Percentiles rank a stretch among this genome's conserved stretches.
phyloP scores from a whole-genome alignment of 2,113 vertebrate genomes.

The Anhinga anhinga region DNA sequence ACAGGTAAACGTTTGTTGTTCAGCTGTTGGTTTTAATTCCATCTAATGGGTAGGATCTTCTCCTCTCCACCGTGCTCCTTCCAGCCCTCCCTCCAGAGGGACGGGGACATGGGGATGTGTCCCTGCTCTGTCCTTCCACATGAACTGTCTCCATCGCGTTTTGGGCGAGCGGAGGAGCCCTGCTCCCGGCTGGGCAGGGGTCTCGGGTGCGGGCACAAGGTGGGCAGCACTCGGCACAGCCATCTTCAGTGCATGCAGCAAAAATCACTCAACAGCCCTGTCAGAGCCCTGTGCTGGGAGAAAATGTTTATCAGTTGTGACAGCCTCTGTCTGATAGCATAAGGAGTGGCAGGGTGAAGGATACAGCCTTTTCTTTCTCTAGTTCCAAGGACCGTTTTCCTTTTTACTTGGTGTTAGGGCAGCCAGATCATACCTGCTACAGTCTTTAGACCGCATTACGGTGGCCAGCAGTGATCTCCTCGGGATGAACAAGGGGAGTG shows the following conservation, averaged over 20 bases:
- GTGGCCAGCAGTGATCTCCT: background rate
- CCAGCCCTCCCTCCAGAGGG: background rate
- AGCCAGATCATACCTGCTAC: background rate
- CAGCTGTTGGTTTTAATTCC: background rate
- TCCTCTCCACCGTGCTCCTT: background rate
- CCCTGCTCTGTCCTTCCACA: background rate
- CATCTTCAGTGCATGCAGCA: background rate
- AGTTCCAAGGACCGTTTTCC: background rate
- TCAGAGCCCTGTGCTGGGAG: background rate
- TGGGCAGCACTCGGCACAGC: background rate
- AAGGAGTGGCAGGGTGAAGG: background rate
- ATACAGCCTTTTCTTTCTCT: background rate
- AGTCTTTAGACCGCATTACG: background rate
- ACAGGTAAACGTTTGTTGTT: background rate
- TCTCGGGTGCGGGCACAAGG: fast-evolving
- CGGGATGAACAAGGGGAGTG: background rate
- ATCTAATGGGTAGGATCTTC: background rate
- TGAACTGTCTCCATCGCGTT: fast-evolving
- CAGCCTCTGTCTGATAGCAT: background rate
- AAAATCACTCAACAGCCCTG: background rate
- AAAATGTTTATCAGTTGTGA: background rate
- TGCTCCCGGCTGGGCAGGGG: fast-evolving
- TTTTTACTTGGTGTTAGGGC: background rate
- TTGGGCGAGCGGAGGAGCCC: fast-evolving
- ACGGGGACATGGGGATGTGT: background rate